These are phyloP conservation scores for Caenorhabditis sp. DNA, from an alignment of 2,888 invertebrate species.

Conservation along the genomic window DNA sequence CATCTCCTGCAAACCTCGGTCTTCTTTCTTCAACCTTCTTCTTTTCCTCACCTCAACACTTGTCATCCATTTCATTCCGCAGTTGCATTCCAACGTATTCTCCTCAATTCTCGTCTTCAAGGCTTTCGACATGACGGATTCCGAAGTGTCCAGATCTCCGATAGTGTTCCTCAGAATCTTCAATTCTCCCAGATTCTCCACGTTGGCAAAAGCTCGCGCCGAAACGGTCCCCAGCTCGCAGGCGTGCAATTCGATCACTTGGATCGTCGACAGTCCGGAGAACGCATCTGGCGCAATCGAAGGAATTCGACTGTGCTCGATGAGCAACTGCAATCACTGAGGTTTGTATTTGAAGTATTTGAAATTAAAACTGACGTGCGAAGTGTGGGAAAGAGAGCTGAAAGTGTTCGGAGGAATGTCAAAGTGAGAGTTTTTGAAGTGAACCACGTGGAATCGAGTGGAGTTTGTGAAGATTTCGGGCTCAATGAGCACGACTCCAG, in stretches of 20 bases:
- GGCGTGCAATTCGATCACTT: slow-evolving; percentile 64
- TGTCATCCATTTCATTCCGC: slow-evolving; percentile 66
- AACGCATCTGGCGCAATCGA: slow-evolving; percentile 65
- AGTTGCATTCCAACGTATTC: slow-evolving; percentile 61
- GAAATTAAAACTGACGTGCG: slow-evolving; percentile 33
- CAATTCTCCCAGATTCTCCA: slow-evolving; percentile 61
- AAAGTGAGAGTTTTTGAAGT: slow-evolving; percentile 60
- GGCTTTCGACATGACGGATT: slow-evolving; percentile 58
- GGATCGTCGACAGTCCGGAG: slow-evolving; percentile 62
- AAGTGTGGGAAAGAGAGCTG: slow-evolving; percentile 47
- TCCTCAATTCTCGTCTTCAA: slow-evolving; percentile 62
- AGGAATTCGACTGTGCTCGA: slow-evolving; percentile 58
- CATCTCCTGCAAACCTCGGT: slow-evolving; percentile 42
- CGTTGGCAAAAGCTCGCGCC: slow-evolving; percentile 64
- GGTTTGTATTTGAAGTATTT: no score
- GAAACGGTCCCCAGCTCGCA: slow-evolving; percentile 62
- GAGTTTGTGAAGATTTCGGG: slow-evolving; percentile 66
- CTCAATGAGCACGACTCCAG: slow-evolving; percentile 60
- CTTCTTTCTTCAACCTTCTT: no score
- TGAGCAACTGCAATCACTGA: slow-evolving; percentile 58
- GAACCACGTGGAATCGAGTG: slow-evolving; percentile 61
- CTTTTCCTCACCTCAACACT: slow-evolving; percentile 28
- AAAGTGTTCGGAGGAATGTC: slow-evolving; percentile 61
- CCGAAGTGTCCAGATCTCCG: slow-evolving; percentile 56
- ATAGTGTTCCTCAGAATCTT: slow-evolving; percentile 61